These are phyloP conservation scores for Papilio polytes DNA, from an alignment of 1,140 invertebrate species.

Conservation along the genomic window DNA sequence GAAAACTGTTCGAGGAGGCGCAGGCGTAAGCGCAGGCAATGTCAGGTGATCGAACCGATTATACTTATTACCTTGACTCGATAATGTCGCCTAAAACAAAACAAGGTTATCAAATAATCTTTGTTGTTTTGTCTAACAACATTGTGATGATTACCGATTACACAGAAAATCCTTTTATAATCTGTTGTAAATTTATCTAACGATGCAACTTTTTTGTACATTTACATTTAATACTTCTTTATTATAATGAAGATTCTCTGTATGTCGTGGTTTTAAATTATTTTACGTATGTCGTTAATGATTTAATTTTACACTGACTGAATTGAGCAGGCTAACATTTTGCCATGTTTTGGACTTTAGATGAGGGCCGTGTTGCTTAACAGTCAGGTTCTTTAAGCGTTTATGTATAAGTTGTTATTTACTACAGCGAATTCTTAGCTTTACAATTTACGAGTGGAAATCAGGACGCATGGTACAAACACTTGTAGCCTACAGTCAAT, in stretches of 20 bases:
- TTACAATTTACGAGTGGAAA: background rate
- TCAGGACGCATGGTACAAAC: conserved; percentile 18
- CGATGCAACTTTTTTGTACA: background rate
- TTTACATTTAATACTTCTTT: background rate
- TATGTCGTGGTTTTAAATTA: background rate
- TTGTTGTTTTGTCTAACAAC: background rate
- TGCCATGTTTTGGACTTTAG: background rate
- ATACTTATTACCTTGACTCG: conserved; percentile 23
- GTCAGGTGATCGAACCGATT: conserved; percentile 24
- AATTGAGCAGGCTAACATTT: background rate
- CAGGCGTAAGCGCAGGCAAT: conserved; percentile 6
- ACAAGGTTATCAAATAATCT: conserved; percentile 27
- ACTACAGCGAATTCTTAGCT: background rate
- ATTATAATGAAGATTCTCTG: background rate
- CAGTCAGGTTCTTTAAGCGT: background rate
- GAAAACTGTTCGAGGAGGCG: background rate
- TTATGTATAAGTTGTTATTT: background rate
- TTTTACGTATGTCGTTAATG: background rate
- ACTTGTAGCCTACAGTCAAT: conserved; percentile 4
- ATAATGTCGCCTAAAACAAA: conserved; percentile 26
- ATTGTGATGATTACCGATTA: conserved; percentile 1
- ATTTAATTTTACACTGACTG: background rate
- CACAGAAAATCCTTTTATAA: background rate
- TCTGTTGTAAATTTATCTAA: background rate
- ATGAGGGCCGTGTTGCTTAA: background rate